These are phyloP conservation scores for Trisateles emortualis DNA, from an alignment of 2,888 invertebrate species.

Conservation along the genomic window DNA sequence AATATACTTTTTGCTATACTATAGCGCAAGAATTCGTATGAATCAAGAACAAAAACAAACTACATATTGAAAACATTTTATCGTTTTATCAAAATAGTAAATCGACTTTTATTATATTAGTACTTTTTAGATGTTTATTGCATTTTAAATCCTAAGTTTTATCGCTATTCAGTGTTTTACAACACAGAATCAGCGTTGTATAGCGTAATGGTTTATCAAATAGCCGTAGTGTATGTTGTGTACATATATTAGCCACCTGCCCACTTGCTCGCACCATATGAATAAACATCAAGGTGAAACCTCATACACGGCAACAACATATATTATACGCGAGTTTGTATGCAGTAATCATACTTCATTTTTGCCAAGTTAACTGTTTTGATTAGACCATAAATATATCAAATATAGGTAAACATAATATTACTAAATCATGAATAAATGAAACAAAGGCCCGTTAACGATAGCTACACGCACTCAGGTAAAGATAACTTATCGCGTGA, in stretches of 20 bases:
- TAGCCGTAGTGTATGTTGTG: slow-evolving; percentile 5
- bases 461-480: slow-evolving; percentile 63
- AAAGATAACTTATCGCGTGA: slow-evolving; percentile 74
- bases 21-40: slow-evolving; percentile 20
- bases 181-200: no score
- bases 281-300: slow-evolving; percentile 83
- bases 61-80: slow-evolving; percentile 1
- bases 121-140: not conserved
- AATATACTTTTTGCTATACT: slow-evolving; percentile 12
- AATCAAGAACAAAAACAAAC: slow-evolving; percentile 29
- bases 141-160: no score
- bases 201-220: slow-evolving; percentile 18
- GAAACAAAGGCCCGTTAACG: slow-evolving; percentile 66
- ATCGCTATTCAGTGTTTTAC: no score
- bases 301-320: slow-evolving; percentile 58
- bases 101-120: not conserved
- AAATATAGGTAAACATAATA: slow-evolving; percentile 4
- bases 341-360: slow-evolving; percentile 55
- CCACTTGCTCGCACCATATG: slow-evolving; percentile 73
- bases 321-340: slow-evolving; percentile 44
- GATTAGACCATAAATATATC: slow-evolving; percentile 6
- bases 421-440: slow-evolving; percentile 38
- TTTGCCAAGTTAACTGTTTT: slow-evolving; percentile 14
- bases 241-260: slow-evolving; percentile 44
- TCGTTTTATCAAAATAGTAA: not conserved